Base-by-base conservation (phyloP, 2,797 vertebrate species). In the Monodelphis domestica region DNA sequence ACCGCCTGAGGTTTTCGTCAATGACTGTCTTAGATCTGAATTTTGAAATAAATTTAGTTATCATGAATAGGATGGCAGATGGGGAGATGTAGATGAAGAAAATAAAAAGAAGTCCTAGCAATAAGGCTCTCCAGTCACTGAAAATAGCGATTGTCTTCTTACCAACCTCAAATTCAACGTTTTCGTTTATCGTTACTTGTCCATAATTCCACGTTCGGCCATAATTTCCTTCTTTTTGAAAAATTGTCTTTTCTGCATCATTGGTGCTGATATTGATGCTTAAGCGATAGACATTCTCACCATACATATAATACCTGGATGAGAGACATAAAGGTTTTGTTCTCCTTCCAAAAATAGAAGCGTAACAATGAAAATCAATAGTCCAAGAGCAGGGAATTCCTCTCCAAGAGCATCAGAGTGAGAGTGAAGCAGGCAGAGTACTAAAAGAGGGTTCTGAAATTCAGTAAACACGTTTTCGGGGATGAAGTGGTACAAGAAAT, bases 301-400 rank as follows among this genome's bases (percentile, higher is more conserved):
- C 98, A 50, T 98, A 99, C 99, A 99, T 99, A 96, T 99, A 99
- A 97, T 99, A 99, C 99, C 99, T 99, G 91, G 1, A 96, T 29
- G 26, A 51, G 53, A 14, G 97, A 97, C 0, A 97, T 0, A 26
- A 55, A 94, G 91, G 88, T 90, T 0, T 33, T 91, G 96, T 24
- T 9, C 88, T 84, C 92, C 12, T 9, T 93, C 57, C 3, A 53
- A 88, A 21, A 54, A 30, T 87, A 52, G 26, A 54, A 90, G 54
- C 89, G 0, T 9, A 84, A 5, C n/a, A 45, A 54, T 84, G 6
- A 84, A 29, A 89, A 28, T 45, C 2, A 55, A 89, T 38, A 12
- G 12, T 21, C 33, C n/a, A n/a, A n/a, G n/a, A n/a, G n/a, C n/a
- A n/a, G n/a, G n/a, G n/a, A n/a, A n/a, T n/a, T n/a, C n/a, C n/a